A percentile compares a stretch with the other conserved stretches of the same genome.
Conservation (phyloP, 1,140 invertebrate genomes). For the Paralvinella palmiformis region DNA sequence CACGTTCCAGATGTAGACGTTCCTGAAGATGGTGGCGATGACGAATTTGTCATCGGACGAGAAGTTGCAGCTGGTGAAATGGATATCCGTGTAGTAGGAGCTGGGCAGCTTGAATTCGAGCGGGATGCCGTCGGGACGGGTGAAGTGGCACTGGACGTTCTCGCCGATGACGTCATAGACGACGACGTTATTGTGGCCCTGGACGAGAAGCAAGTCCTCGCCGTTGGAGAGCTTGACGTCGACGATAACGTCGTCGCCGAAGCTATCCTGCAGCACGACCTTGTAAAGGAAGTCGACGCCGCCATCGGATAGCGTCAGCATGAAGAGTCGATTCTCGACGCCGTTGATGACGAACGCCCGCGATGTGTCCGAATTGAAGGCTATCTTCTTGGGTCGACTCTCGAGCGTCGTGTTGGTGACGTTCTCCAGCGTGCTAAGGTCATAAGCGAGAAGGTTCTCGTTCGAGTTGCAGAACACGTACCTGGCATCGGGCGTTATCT, state of each 20-base stretch:
- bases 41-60: slow-evolving; percentile 36
- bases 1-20: slow-evolving; percentile 43
- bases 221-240: slow-evolving; percentile 28
- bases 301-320: slow-evolving; percentile 33
- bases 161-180: slow-evolving; percentile 35
- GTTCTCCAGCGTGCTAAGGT: slow-evolving; percentile 35
- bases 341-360: slow-evolving; percentile 30
- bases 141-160: slow-evolving; percentile 28
- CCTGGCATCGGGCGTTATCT: slow-evolving; percentile 34
- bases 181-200: slow-evolving; percentile 30
- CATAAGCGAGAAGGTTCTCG: slow-evolving; percentile 33
- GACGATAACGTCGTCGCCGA: slow-evolving; percentile 30
- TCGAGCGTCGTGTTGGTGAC: slow-evolving; percentile 29
- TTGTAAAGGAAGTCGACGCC: slow-evolving; percentile 39
- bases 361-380: slow-evolving; percentile 1
- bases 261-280: slow-evolving; percentile 28
- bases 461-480: slow-evolving; percentile 41
- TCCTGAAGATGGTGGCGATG: slow-evolving; percentile 39
- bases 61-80: slow-evolving; percentile 39
- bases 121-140: slow-evolving; percentile 35
- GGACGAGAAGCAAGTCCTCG: slow-evolving; percentile 32
- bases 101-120: slow-evolving; percentile 42
- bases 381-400: background rate
- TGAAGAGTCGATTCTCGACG: slow-evolving; percentile 30
- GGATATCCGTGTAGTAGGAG: slow-evolving; percentile 24